Evolutionary conservation across 2,888 invertebrate genomes (phyloP), one percentile per base, ranked within the genome.

Genomic region (Caprella mutica): DNA sequence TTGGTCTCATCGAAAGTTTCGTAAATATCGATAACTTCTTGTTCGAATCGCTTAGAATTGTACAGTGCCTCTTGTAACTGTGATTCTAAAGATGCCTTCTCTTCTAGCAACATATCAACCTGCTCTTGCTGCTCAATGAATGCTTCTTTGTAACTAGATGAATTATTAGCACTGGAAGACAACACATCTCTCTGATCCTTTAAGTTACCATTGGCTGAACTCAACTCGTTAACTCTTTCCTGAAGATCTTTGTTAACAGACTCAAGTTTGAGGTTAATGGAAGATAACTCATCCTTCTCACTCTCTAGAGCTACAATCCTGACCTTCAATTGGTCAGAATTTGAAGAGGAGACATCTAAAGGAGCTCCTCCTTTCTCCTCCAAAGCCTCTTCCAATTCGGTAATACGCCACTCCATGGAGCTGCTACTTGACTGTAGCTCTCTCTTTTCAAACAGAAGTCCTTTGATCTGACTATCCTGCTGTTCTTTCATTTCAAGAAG

Each of bases 401-500:
- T 60, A 9, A 66, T 51, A 26, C 55, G 56, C 61, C 64, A 61
- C 42, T 65, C 64, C 27, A 65, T 44, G 19, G 59, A 74, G 52
- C 77, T 77, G 8, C 87, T 69, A 72, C 85, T 83, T 53, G 81
- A 77, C 66, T 77, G 79, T 1, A 85, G 74, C 68, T 86, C 83
- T 66, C 82, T 79, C 67, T 82, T 83, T 69, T 84, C 80, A 58
- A 80, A 79, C 69, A 84, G 82, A 76, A 82, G 83, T 68, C 82
- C 76, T 64, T 84, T 79, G 21, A 87, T 75, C 70, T 86, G 85
- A 69, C 79, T 79, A 67, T 87, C 87, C 71, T 86, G 81, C 63
- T 83, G 81, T 69, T 88, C 86, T 72, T 88, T 89, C 73, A 84
- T 80, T 69, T 89, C 87, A 1, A 81, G 74, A 70, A 88, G 78